Evolutionary conservation across 1,140 invertebrate species (phyloP), one percentile per base, ranked within the genome.

Genomic region (Platyura marginata): DNA sequence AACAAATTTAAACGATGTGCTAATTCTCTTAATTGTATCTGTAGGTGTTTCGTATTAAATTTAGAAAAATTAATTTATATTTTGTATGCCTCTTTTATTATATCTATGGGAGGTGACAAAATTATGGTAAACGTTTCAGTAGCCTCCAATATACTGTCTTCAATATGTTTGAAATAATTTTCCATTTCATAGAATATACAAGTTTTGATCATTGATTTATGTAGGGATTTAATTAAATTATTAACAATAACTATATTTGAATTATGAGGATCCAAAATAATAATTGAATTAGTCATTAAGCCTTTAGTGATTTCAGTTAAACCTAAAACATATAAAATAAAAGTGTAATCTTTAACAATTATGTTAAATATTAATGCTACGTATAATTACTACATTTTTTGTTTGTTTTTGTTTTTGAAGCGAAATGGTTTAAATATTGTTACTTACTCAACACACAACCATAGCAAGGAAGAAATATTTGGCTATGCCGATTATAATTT

Each of bases 41-140:
- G 32, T 5, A 40, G n/a, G 1, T 10, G 18, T 5, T 29, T 22
- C n/a, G 2, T 19, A 18, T 21, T 39, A 10, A n/a, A n/a, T n/a
- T n/a, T 15, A 32, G 10, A 23, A 41, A 10, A 22, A 2, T 5
- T 15, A 13, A 1, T 23, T 2, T n/a, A 22, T 3, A 25, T 2
- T 21, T 25, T 2, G 22, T 15, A 11, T 10, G 29, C 41, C 13
- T 43, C 41, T 2, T 42, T 37, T 8, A 48, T 47, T 3, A 60
- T 44, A 38, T 54, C 46, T 21, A 45, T 40, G 10, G 58, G 58
- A 21, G 52, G 41, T 11, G 48, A 32, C 32, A 61, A 50, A 41
- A 61, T 56, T 36, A 61, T 44, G 45, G 49, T 57, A n/a, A 56
- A 49, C 46, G 56, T 55, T 43, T 57, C 57, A 22, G 55, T 56